Conservation (phyloP, 2,888 invertebrate species). For the Fragum sueziense region DNA sequence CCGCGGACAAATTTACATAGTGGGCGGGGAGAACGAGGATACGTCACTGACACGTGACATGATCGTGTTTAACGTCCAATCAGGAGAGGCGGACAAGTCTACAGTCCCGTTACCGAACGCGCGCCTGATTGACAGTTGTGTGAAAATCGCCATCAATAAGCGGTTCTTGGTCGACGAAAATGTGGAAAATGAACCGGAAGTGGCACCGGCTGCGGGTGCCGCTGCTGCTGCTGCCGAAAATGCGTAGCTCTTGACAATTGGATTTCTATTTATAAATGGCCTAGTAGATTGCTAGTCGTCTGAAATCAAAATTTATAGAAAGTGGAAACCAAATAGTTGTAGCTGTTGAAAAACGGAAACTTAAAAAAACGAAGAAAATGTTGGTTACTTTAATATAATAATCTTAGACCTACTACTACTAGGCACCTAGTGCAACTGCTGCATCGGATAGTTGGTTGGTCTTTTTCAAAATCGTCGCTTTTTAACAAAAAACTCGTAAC, state of each 20-base stretch:
- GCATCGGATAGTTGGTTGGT: no score
- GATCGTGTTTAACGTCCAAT: constrained; percentile 70
- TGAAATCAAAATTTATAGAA: no score
- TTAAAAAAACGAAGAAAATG: no score
- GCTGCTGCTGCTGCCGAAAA: not conserved
- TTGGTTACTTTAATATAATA: no score
- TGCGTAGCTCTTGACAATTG: constrained; percentile 2
- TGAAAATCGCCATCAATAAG: constrained; percentile 71
- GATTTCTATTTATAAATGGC: no score
- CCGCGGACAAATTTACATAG: constrained; percentile 69
- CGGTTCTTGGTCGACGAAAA: constrained; percentile 64
- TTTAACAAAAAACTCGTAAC: no score
- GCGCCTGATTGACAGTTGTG: constrained; percentile 74
- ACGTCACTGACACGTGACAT: constrained; percentile 71
- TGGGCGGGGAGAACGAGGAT: constrained; percentile 73
- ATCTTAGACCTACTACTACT: no score
- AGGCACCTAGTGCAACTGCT: no score
- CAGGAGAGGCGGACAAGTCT: constrained; percentile 66
- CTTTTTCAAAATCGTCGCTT: no score
- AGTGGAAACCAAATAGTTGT: no score
- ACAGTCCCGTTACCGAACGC: constrained; percentile 72
- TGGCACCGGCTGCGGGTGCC: not conserved
- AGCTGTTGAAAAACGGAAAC: no score
- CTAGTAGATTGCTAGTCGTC: no score
- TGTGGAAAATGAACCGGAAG: constrained; percentile 23